phyloP scores from a whole-genome alignment of 2,888 invertebrate genomes.

The Malthinus flaveolus region DNA sequence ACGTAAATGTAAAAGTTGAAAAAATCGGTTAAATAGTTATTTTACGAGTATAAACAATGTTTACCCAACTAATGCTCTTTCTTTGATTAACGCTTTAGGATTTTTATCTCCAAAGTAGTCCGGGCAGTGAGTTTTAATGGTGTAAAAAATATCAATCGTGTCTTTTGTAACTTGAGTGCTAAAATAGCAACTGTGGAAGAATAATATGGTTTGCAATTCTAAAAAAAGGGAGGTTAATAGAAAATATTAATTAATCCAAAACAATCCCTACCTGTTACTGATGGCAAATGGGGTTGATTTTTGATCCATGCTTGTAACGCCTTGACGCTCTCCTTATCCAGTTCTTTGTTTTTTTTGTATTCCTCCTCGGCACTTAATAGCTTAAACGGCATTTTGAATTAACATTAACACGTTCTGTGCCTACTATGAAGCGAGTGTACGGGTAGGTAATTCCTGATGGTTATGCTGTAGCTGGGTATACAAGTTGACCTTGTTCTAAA shows the following conservation, averaged over 20 bases:
- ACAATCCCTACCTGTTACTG: slow-evolving; percentile 55
- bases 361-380: slow-evolving; percentile 56
- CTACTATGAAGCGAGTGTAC: too few species aligned
- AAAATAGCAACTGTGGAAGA: slow-evolving; percentile 3
- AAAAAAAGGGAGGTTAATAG: not conserved
- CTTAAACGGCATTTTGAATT: slow-evolving; percentile 1
- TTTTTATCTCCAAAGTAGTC: not conserved
- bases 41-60: too few species aligned
- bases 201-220: slow-evolving; percentile 9
- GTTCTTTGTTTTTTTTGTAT: slow-evolving; percentile 62
- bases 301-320: slow-evolving; percentile 64
- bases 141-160: slow-evolving; percentile 9
- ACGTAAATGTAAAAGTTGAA: too few species aligned
- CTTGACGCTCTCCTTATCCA: slow-evolving; percentile 64
- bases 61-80: not conserved
- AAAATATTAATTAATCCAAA: not conserved
- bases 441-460: too few species aligned
- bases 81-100: not conserved
- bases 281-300: slow-evolving; percentile 68
- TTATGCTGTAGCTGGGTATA: too few species aligned
- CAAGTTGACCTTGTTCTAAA: too few species aligned
- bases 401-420: not conserved
- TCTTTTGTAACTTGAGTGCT: not conserved
- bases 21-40: not conserved
- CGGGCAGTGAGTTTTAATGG: not conserved